Base-by-base conservation (phyloP, 2,797 vertebrate genomes). In the Diceros bicornis region DNA sequence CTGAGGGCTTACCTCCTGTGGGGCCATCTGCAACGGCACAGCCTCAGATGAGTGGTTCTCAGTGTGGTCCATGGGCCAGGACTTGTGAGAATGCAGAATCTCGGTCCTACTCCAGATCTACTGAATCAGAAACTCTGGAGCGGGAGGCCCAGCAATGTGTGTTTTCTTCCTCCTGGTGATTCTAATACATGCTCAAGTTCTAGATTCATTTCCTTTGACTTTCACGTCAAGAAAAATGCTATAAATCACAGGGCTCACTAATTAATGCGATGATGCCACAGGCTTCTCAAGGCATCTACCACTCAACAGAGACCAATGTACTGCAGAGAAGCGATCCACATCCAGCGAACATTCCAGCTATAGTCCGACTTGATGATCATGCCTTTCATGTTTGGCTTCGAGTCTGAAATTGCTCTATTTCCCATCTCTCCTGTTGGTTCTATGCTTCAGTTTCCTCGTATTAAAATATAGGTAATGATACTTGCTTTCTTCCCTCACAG, bases 401-500 rank as follows among this genome's bases (percentile, higher is more conserved):
- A 88, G 69, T 86, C 69, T 68, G 83, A 85, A 77, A 91, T 78
- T 41, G 5, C 69, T 84, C 69, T 29, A 7, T 94, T 84, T 96
- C 66, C 41, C 0, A 1, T 37, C 66, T 90, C 62, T 59, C 50
- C 52, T 50, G 9, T 78, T 84, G 66, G 44, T 83, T 86, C 89
- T 92, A 3, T 84, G 37, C 83, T 98, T 91, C 32, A 29, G 44
- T 93, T 61, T 95, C 62, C 47, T 93, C 34, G 2, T 90, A 81
- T 96, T 97, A 92, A 98, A 96, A 96, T 89, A 96, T 88, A 97
- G 75, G 97, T 96, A 90, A 89, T 62, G 78, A 84, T 71, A 61
- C 83, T 96, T 91, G 50, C 66, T 95, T 96, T 93, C 66, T 93
- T 89, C 57, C 41, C 55, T 89, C 66, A 55, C 72, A 94, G 94